Base-by-base conservation (phyloP, 2,797 vertebrate genomes). In the Peromyscus melanophrys region DNA sequence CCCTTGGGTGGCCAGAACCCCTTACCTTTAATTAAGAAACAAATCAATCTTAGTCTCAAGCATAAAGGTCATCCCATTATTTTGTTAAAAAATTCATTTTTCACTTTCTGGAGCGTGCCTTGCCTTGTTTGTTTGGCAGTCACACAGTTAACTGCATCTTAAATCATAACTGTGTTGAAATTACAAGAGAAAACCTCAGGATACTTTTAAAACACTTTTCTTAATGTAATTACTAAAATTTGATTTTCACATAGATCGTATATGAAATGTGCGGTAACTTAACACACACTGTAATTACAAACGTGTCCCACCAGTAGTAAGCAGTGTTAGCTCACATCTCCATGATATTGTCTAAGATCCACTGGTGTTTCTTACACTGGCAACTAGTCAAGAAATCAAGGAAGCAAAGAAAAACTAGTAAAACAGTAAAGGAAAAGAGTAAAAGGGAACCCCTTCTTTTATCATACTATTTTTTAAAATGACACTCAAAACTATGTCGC, bases 281-380 rank as follows among this genome's bases (percentile, higher is more conserved):
- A 78, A 83, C 90, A 67, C 89, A 73, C 17, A 89, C 89, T 80
- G 37, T 80, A 52, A 82, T 57, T 31, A 49, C 82, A 97, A 84
- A 96, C 67, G 91, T 92, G 86, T n/a, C 96, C 97, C 94, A 94
- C 88, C 93, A 90, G 92, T 61, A 98, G 86, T 46, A 52, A 52
- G 49, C 49, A 97, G 57, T 93, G 94, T 85, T 93, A 71, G 97
- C 92, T 94, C 96, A 95, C 96, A 1, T 97, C 92, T 57, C 96
- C 97, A 93, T 27, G 57, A 65, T 86, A 92, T 40, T 94, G 87
- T 84, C 96, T 94, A 86, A 98, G 96, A 95, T 61, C 71, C 0
- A 59, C 55, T 85, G 78, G 59, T 92, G 92, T 95, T 52, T 93
- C 94, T 94, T 49, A 67, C 21, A 84, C 97, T 96, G 92, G 89